Evolutionary conservation across 2,888 invertebrate genomes (phyloP), one percentile per base, ranked within the genome.

Genomic region (Dasysyrphus albostriatus): DNA sequence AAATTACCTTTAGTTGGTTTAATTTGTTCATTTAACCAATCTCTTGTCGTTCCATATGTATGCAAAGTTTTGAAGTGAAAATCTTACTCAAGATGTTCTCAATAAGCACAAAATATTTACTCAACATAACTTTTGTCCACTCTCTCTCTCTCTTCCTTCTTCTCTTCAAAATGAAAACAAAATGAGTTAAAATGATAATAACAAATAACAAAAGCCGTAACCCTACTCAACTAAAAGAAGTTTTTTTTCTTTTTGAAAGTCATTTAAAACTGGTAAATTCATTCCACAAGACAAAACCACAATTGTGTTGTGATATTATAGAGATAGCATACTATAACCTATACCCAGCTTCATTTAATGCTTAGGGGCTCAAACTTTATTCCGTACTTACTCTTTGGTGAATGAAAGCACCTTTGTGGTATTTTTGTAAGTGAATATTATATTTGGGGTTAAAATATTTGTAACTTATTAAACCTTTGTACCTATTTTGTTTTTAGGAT

Each of bases 171-270:
- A 49, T 58, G 37, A 69, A 59, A 51, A 58, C 47, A 56, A 61
- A 63, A 51, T 37, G 61, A 67, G 37, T 56, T 65, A 51, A 80
- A 56, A 16, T 65, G n/a, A 49, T 42, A 7, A 47, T 16, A 39
- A 10, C 44, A 49, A n/a, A 63, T 24, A 34, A 61, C 44, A 79
- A 67, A 24, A 76, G 76, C 72, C 80, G n/a, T 76, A 59, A n/a
- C 63, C n/a, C 24, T 29, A 54, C 3, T 29, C 5, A 14, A 72
- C 67, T 44, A 75, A n/a, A n/a, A n/a, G n/a, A n/a, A n/a, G n/a
- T 84, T 72, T 84, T 70, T 72, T 84, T 85, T 65, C 73, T 81
- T 77, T 73, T 80, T 76, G 73, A 80, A 84, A 84, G 76, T 72
- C 67, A 58, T 73, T 85, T 65, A 76, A 73, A 85, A 69, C 61